These are phyloP conservation scores for Notocelia uddmanniana DNA, from an alignment of 2,888 invertebrate genomes.

Conservation along the genomic window DNA sequence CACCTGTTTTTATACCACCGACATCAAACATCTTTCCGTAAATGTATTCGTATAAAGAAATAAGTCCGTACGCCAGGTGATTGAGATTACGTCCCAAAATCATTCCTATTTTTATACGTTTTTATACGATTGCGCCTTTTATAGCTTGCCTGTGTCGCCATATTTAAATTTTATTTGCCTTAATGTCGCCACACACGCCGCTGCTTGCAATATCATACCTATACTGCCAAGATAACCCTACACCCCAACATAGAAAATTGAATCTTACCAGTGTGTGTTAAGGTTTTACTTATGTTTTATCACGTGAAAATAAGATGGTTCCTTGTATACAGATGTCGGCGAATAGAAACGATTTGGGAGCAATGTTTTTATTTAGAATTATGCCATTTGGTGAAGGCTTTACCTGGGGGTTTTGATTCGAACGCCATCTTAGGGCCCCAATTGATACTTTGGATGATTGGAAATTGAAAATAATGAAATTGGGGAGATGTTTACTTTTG, in stretches of 20 bases:
- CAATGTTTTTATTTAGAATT: conserved; percentile 84
- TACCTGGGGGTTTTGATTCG: conserved; percentile 80
- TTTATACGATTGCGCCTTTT: conserved; percentile 62
- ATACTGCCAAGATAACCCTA: conserved; percentile 57
- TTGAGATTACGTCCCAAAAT: conserved; percentile 40
- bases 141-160: conserved; percentile 78
- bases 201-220: conserved; percentile 81
- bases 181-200: conserved; percentile 83
- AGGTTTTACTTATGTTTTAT: conserved; percentile 51
- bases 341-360: conserved; percentile 63
- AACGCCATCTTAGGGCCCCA: conserved; percentile 51
- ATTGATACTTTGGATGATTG: conserved; percentile 48
- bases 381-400: conserved; percentile 73
- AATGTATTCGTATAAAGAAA: conserved; percentile 33
- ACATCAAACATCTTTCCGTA: background rate
- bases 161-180: conserved; percentile 85
- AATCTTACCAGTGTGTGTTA: conserved; percentile 53
- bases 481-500: conserved; percentile 22
- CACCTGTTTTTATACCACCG: too few species aligned
- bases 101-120: conserved; percentile 46
- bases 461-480: conserved; percentile 36
- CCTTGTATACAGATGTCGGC: conserved; percentile 42
- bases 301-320: conserved; percentile 37
- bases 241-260: background rate
- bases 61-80: conserved; percentile 40